phyloP scores from a whole-genome alignment of 2,113 vertebrate species.

The Grammomys dolichurus region DNA sequence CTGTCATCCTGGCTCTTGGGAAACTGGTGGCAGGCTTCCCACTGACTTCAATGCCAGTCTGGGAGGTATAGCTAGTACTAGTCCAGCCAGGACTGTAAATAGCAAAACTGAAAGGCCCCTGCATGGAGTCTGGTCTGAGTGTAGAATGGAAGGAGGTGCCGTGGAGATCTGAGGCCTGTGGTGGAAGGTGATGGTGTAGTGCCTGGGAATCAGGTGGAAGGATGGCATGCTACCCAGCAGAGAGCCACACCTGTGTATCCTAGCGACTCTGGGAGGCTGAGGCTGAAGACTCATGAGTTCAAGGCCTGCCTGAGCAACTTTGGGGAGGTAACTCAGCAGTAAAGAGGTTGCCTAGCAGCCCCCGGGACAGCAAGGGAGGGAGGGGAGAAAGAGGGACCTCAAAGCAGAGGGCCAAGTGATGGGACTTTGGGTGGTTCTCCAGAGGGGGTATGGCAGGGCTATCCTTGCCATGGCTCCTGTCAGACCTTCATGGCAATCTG shows the following conservation, averaged over 20 bases:
- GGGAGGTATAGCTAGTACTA: not conserved
- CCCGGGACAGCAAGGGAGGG: not conserved
- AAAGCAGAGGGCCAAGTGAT: not conserved
- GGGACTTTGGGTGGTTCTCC: not conserved
- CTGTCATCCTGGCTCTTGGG: not conserved
- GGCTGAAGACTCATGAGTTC: not conserved
- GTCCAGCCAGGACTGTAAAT: not conserved
- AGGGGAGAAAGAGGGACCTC: too few relatives aligned
- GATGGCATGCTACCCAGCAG: not conserved
- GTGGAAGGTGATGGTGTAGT: rapidly evolving
- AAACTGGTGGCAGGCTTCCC: not conserved
- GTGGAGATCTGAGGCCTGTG: rapidly evolving
- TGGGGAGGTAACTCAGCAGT: not conserved
- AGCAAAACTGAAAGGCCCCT: not conserved
- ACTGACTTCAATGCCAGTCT: not conserved
- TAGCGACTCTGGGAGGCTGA: not conserved
- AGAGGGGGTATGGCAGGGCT: not conserved
- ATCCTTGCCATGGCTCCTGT: not conserved
- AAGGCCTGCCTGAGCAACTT: not conserved
- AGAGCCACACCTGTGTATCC: not conserved
- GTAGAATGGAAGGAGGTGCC: too few relatives aligned
- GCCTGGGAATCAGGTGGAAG: not conserved
- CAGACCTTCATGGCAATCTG: conserved; percentile 58
- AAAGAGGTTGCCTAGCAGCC: not conserved
- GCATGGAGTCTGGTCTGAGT: too few relatives aligned